Percentiles rank a stretch among this genome's conserved stretches.
These are phyloP conservation scores for Melanotaenia nigrans DNA, from an alignment of 2,797 vertebrate species.

Conservation along the genomic window DNA sequence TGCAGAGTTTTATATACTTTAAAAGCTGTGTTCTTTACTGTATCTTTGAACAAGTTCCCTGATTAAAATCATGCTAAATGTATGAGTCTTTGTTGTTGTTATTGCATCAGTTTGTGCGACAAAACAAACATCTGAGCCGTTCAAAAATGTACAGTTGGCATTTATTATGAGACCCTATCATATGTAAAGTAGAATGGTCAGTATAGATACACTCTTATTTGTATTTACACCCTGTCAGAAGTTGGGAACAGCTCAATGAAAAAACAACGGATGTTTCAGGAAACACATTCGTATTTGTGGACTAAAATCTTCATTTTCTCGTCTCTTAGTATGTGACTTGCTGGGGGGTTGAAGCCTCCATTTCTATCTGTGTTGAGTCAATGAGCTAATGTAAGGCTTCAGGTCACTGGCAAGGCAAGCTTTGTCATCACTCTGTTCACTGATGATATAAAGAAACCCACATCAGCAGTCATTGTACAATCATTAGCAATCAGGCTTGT, in stretches of 20 bases:
- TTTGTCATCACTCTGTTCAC: conserved; percentile 80
- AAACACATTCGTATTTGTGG: conserved; percentile 72
- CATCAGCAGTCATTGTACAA: conserved; percentile 57
- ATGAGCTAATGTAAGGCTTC: conserved; percentile 73
- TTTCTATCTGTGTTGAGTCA: conserved; percentile 52
- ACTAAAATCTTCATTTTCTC: conserved; percentile 35
- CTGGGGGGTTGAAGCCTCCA: conserved; percentile 55
- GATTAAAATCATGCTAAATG: conserved; percentile 49
- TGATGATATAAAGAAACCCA: conserved; percentile 82
- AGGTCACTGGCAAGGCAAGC: conserved; percentile 76
- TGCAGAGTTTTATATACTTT: conserved; percentile 10
- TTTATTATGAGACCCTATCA: conserved; percentile 80
- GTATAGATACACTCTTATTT: conserved; percentile 77
- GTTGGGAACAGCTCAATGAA: conserved; percentile 60
- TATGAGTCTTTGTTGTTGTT: neutral
- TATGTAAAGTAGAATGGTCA: conserved; percentile 75
- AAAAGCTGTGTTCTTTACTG: conserved; percentile 32
- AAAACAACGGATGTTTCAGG: conserved; percentile 54
- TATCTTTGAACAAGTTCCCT: conserved; percentile 45
- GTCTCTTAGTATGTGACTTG: conserved; percentile 42
- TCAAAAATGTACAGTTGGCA: conserved; percentile 79
- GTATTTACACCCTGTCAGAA: conserved; percentile 80
- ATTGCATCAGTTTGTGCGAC: neutral
- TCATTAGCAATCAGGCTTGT: conserved; percentile 50
- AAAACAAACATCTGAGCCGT: conserved; percentile 53